Base-by-base conservation (phyloP, 2,797 vertebrate species). In the Chaenodraco wilsoni region DNA sequence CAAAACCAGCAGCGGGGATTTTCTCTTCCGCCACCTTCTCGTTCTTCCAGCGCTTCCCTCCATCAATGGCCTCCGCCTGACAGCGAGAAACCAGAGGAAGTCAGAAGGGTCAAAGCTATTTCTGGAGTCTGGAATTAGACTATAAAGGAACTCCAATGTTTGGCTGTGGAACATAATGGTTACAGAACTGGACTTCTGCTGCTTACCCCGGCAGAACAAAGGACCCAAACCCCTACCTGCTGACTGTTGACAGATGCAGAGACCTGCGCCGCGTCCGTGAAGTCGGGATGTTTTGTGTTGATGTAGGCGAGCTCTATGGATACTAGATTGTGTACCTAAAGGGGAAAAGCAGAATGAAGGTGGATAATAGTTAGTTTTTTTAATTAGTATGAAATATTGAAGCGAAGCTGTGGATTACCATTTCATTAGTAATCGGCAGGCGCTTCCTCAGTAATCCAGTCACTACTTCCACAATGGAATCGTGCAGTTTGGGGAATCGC, bases 261-360 rank as follows among this genome's bases (percentile, higher is more conserved):
- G 64, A 96, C 95, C 81, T 95, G 92, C 0, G 94, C 94, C 11
- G 95, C 95, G 43, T 96, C 95, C 0, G 93, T 93, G 85, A 96
- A 96, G 83, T 96, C 95, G 2, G 95, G 95, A 86, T 96, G 95
- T 76, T 96, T 96, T n/a, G 95, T 96, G 86, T 96, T 96, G 89
- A 96, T 94, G 72, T 96, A 96, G 33, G 95, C 95, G 8, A 96
- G 91, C 79, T 96, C 95, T 68, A 96, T 96, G 15, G 95, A 92
- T 59, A 96, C 92, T 74, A 96, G 90, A 88, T 95, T 93, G 77
- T 96, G 95, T 7, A 96, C 95, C 95, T 96, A 56, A 40, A 9
- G 40, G 17, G 23, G 0, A 63, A 55, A 12, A 27, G 46, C n/a
- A 19, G 16, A 9, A 63, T 52, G 45, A 69, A 43, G 5, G n/a